Evolutionary conservation across 1,140 invertebrate genomes (phyloP).

Genomic region (Oryzaephilus surinamensis): DNA sequence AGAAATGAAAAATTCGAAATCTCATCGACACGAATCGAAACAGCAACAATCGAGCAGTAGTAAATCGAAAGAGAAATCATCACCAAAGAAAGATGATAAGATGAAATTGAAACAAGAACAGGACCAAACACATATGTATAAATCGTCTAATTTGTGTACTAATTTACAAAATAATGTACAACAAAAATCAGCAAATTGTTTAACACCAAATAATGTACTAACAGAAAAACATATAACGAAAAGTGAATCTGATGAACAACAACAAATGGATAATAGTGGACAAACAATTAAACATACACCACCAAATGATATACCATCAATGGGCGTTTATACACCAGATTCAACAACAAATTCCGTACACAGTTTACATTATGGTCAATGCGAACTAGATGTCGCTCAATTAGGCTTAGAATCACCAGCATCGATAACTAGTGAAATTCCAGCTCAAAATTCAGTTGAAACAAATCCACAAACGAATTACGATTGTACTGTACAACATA

Average conservation of each 20-base stretch:
- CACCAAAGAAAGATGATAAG: slow-evolving; percentile 30
- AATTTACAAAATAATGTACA: too few relatives aligned
- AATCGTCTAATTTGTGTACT: too few relatives aligned
- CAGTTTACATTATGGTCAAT: slow-evolving; percentile 66
- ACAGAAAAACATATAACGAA: slow-evolving; percentile 8
- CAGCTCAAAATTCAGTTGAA: slow-evolving; percentile 63
- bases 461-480: slow-evolving; percentile 40
- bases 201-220: not conserved
- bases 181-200: slow-evolving; percentile 12
- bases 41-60: slow-evolving; percentile 22
- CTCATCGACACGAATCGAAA: slow-evolving; percentile 32
- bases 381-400: slow-evolving; percentile 73
- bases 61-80: slow-evolving; percentile 22
- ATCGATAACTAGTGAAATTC: slow-evolving; percentile 75
- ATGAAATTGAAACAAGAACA: too few relatives aligned
- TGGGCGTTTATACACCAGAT: slow-evolving; percentile 75
- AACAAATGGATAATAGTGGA: slow-evolving; percentile 6
- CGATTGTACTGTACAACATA: too few relatives aligned
- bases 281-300: slow-evolving; percentile 44
- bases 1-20: slow-evolving; percentile 30
- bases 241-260: slow-evolving; percentile 2
- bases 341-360: slow-evolving; percentile 77
- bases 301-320: slow-evolving; percentile 54
- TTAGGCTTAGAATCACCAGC: slow-evolving; percentile 76
- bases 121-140: too few relatives aligned